Evolutionary conservation across 2,113 vertebrate genomes (phyloP).

Genomic region (Cheirogaleus medius): DNA sequence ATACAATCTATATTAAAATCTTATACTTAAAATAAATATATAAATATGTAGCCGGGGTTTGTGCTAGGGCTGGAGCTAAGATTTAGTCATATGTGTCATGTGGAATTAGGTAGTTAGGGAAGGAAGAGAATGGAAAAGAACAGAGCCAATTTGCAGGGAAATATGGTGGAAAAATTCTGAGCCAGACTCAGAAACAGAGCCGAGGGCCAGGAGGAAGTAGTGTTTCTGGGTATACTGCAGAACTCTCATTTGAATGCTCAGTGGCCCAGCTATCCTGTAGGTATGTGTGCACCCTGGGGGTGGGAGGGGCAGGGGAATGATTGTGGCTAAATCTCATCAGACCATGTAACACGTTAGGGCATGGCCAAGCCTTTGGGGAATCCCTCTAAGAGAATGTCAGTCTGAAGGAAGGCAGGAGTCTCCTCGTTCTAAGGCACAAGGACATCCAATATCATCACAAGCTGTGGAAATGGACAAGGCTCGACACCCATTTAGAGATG

Average conservation of each 20-base stretch:
- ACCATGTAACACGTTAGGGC: background rate
- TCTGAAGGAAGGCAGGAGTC: background rate
- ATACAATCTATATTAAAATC: background rate
- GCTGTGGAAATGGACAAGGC: background rate
- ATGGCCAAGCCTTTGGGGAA: background rate
- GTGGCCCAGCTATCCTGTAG: background rate
- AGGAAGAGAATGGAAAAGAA: conserved; percentile 30
- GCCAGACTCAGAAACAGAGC: background rate
- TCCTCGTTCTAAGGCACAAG: background rate
- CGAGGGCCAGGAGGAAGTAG: background rate
- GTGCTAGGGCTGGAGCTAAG: background rate
- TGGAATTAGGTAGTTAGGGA: background rate
- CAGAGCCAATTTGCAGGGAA: background rate
- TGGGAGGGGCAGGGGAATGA: fast-evolving
- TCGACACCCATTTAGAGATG: too few species aligned
- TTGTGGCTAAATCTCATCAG: background rate
- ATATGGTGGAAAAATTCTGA: background rate
- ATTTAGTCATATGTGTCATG: background rate
- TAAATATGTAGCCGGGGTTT: background rate
- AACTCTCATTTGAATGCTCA: background rate
- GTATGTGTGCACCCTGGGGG: too few species aligned
- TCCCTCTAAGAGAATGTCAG: background rate
- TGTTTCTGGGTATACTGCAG: background rate
- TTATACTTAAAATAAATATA: background rate
- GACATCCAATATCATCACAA: background rate